Conservation (phyloP, 2,113 vertebrate species). For the Eulacestoma nigropectus region DNA sequence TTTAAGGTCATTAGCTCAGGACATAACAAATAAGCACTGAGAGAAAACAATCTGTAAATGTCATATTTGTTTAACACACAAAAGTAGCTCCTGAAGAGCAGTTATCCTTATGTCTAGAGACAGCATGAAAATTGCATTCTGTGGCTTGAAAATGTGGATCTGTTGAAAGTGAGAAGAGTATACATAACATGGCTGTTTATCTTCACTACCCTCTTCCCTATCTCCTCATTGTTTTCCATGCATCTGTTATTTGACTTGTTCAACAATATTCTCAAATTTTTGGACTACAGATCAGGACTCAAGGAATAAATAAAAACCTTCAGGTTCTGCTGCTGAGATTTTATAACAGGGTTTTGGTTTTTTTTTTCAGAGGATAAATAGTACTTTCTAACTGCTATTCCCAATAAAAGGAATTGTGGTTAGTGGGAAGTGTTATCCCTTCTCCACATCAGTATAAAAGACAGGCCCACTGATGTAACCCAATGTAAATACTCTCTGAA, state of each 20-base stretch:
- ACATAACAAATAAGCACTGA: conserved; percentile 42
- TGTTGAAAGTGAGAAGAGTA: not conserved
- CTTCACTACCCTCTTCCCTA: not conserved
- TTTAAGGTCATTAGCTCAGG: conserved; percentile 55
- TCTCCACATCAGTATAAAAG: not conserved
- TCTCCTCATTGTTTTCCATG: not conserved
- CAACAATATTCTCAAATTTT: not conserved
- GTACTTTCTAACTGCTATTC: not conserved
- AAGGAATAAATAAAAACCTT: not conserved
- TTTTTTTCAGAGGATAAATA: not conserved
- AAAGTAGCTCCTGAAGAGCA: conserved; percentile 23
- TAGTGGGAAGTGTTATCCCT: not conserved
- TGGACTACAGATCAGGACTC: not conserved
- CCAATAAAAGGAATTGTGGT: not conserved
- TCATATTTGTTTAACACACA: conserved; percentile 52
- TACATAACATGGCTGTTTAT: not conserved
- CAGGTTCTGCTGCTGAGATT: not conserved
- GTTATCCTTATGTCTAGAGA: conserved; percentile 46
- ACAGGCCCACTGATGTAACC: not conserved
- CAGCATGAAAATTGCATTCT: conserved; percentile 28
- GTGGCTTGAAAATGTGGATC: not conserved
- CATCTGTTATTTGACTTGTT: not conserved
- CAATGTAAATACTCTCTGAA: not conserved
- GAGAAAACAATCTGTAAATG: conserved; percentile 55
- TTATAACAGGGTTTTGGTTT: not conserved